Conservation (phyloP, 2,888 invertebrate species). For the Quadroppia sp. region DNA sequence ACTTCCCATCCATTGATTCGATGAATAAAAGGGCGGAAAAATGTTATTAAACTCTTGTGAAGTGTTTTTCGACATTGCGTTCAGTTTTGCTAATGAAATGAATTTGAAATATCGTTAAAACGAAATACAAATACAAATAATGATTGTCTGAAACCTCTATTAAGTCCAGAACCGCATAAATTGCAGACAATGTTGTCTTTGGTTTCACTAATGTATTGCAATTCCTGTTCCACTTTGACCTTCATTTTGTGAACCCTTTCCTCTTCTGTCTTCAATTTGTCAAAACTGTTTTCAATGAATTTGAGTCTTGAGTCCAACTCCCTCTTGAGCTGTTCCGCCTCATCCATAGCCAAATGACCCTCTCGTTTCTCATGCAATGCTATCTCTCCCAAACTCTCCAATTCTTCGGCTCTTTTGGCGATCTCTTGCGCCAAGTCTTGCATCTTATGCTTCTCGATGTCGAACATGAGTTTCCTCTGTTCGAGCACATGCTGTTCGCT, state of each 20-base stretch:
- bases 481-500: conserved; percentile 37
- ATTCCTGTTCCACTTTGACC: conserved; percentile 37
- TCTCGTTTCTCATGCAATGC: conserved; percentile 42
- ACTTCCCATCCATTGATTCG: not conserved
- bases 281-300: conserved; percentile 27
- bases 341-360: conserved; percentile 38
- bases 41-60: not conserved
- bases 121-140: not conserved
- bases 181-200: conserved; percentile 40
- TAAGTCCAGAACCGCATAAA: conserved; percentile 37
- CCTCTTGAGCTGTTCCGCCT: conserved; percentile 24
- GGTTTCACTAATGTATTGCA: conserved; percentile 32
- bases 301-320: conserved; percentile 30
- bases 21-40: not conserved
- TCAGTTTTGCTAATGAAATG: not conserved
- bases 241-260: conserved; percentile 17
- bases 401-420: conserved; percentile 38
- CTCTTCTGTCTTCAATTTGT: conserved; percentile 22
- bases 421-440: conserved; percentile 37
- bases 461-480: conserved; percentile 38
- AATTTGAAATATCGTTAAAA: too few species aligned
- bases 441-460: conserved; percentile 40
- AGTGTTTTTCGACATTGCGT: not conserved
- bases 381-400: conserved; percentile 41
- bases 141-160: not conserved